These are phyloP conservation scores for Drosophila littoralis DNA, from an alignment of 1,140 invertebrate genomes.

Conservation along the genomic window DNA sequence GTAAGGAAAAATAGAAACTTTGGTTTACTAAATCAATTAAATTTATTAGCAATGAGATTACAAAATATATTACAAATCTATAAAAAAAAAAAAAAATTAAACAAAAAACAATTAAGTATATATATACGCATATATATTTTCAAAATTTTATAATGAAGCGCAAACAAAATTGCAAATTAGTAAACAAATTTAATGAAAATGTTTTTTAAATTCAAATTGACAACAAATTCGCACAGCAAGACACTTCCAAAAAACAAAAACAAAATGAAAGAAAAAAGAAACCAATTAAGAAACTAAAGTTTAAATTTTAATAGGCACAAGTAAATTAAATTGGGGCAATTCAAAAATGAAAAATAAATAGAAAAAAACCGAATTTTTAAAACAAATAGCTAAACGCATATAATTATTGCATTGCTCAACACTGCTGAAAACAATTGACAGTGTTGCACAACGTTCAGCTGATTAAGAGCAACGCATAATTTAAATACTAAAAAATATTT, in stretches of 20 bases:
- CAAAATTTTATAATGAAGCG: slow-evolving; percentile 78
- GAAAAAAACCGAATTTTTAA: slow-evolving; percentile 80
- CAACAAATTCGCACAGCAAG: slow-evolving; percentile 79
- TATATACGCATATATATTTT: slow-evolving; percentile 73
- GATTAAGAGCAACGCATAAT: slow-evolving; percentile 6
- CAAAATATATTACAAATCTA: slow-evolving; percentile 37
- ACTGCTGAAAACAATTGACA: slow-evolving; percentile 12
- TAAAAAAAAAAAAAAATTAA: slow-evolving; percentile 12
- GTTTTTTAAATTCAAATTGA: slow-evolving; percentile 78
- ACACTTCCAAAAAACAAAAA: slow-evolving; percentile 68
- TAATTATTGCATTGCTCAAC: slow-evolving; percentile 32
- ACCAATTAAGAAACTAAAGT: slow-evolving; percentile 26
- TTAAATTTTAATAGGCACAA: slow-evolving; percentile 75
- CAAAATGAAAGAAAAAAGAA: slow-evolving; percentile 16
- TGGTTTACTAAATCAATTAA: slow-evolving; percentile 74
- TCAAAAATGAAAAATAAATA: slow-evolving; percentile 13
- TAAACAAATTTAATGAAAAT: slow-evolving; percentile 75
- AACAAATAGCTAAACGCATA: slow-evolving; percentile 23
- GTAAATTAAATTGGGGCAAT: slow-evolving; percentile 40
- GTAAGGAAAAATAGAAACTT: slow-evolving; percentile 55
- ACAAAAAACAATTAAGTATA: slow-evolving; percentile 37
- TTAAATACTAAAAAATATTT: slow-evolving; percentile 46
- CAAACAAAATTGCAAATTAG: slow-evolving; percentile 65
- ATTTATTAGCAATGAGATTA: slow-evolving; percentile 77
- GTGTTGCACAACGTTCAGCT: slow-evolving; percentile 25